A percentile compares a stretch with the other conserved stretches of the same genome.
These are phyloP conservation scores for Drosophila vallismaia DNA, from an alignment of 2,888 invertebrate species.

Conservation along the genomic window DNA sequence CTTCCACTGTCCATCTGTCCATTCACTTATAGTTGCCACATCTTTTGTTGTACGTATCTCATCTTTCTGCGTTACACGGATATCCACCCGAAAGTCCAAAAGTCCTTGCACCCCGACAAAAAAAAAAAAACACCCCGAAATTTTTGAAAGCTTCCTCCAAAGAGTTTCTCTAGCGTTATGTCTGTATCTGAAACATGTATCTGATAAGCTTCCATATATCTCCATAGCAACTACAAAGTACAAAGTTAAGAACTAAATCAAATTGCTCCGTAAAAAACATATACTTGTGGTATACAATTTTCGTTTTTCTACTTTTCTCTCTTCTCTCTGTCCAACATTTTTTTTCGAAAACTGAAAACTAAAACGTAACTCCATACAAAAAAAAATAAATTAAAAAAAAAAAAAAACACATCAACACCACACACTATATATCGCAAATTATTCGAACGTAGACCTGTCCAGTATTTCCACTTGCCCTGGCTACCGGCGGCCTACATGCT, in stretches of 20 bases:
- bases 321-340: slow-evolving; percentile 57
- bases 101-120: slow-evolving; percentile 18
- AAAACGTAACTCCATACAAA: neutral
- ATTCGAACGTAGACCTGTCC: slow-evolving; percentile 82
- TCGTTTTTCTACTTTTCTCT: slow-evolving; percentile 72
- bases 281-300: slow-evolving; percentile 70
- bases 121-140: too few species aligned
- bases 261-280: slow-evolving; percentile 55
- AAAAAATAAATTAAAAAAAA: slow-evolving; percentile 7
- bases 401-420: slow-evolving; percentile 14
- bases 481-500: slow-evolving; percentile 84
- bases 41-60: slow-evolving; percentile 8
- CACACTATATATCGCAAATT: slow-evolving; percentile 12
- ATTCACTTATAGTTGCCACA: slow-evolving; percentile 29
- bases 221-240: slow-evolving; percentile 49
- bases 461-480: slow-evolving; percentile 84
- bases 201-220: slow-evolving; percentile 57
- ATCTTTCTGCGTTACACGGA: slow-evolving; percentile 29
- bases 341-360: slow-evolving; percentile 38
- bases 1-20: slow-evolving; percentile 17
- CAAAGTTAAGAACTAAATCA: slow-evolving; percentile 49
- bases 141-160: slow-evolving; percentile 40
- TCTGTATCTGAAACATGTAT: slow-evolving; percentile 47
- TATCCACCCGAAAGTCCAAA: too few species aligned
- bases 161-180: slow-evolving; percentile 44